Evolutionary conservation across 2,888 invertebrate genomes (phyloP).

Genomic region (Pinctada fucata): DNA sequence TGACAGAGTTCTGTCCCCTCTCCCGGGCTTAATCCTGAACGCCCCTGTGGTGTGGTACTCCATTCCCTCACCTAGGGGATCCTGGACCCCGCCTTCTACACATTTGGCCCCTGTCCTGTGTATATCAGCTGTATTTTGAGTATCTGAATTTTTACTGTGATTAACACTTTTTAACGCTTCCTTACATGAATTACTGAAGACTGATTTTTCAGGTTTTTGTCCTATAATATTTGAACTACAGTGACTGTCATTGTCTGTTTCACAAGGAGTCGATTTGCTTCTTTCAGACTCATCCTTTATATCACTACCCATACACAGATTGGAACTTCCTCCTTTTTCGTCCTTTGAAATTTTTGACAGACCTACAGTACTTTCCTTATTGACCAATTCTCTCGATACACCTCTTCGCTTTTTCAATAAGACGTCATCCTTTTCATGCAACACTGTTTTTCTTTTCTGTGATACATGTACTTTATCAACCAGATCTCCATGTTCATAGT

Average conservation of each 20-base stretch:
- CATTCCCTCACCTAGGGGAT: constrained; percentile 80
- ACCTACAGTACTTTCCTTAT: too few relatives aligned
- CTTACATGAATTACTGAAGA: not conserved
- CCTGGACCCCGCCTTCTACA: constrained; percentile 79
- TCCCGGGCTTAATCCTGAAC: constrained; percentile 91
- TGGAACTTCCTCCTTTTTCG: too few relatives aligned
- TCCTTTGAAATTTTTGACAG: too few relatives aligned
- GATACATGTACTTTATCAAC: too few relatives aligned
- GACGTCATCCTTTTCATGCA: too few relatives aligned
- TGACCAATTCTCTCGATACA: not conserved
- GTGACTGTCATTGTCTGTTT: too few relatives aligned
- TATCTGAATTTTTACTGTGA: too few relatives aligned
- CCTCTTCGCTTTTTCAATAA: not conserved
- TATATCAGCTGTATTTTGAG: constrained; percentile 73
- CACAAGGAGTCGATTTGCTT: too few relatives aligned
- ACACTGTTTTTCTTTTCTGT: too few relatives aligned
- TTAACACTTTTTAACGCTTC: not conserved
- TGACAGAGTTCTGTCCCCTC: constrained; percentile 91
- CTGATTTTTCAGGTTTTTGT: not conserved
- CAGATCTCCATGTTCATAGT: not conserved
- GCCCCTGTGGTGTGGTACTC: constrained; percentile 87
- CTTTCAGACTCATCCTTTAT: too few relatives aligned
- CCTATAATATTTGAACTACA: not conserved
- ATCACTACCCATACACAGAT: too few relatives aligned
- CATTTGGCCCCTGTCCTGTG: constrained; percentile 95